Evolutionary conservation across 1,140 invertebrate species (phyloP).

Genomic region (Pachyrhynchus sulphureomaculatus): DNA sequence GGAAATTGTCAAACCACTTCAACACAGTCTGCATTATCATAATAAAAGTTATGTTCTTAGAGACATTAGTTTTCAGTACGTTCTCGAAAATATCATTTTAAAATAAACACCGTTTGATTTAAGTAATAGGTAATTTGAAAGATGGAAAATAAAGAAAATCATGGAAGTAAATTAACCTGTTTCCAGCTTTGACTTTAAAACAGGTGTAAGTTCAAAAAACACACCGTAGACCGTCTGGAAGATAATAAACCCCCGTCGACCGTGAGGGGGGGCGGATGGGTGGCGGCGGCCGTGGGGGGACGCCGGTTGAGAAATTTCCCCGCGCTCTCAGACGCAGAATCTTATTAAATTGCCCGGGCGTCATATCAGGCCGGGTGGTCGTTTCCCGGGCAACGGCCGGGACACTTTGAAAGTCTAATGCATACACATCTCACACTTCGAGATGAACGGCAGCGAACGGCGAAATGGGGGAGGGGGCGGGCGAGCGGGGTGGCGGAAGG

Average conservation of each 20-base stretch:
- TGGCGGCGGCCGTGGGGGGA: slow-evolving; percentile 20
- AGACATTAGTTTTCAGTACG: too few species aligned
- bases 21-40: too few species aligned
- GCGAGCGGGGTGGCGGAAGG: neutral
- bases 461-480: slow-evolving; percentile 42
- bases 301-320: slow-evolving; percentile 18
- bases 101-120: too few species aligned
- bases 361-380: slow-evolving; percentile 51
- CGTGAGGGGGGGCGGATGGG: slow-evolving; percentile 28
- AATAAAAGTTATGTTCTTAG: too few species aligned
- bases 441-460: slow-evolving; percentile 43
- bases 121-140: too few species aligned
- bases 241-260: slow-evolving; percentile 35
- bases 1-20: too few species aligned
- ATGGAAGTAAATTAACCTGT: too few species aligned
- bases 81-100: too few species aligned
- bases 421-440: slow-evolving; percentile 52
- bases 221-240: slow-evolving; percentile 34
- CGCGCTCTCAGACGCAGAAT: slow-evolving; percentile 48
- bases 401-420: slow-evolving; percentile 54
- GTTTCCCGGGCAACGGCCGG: slow-evolving; percentile 52
- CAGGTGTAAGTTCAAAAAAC: neutral
- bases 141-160: too few species aligned
- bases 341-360: slow-evolving; percentile 54
- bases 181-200: too few species aligned